Percentiles rank a stretch among this genome's conserved stretches.
These are phyloP conservation scores for Caranx ignobilis DNA, from an alignment of 2,113 vertebrate genomes.

Conservation along the genomic window DNA sequence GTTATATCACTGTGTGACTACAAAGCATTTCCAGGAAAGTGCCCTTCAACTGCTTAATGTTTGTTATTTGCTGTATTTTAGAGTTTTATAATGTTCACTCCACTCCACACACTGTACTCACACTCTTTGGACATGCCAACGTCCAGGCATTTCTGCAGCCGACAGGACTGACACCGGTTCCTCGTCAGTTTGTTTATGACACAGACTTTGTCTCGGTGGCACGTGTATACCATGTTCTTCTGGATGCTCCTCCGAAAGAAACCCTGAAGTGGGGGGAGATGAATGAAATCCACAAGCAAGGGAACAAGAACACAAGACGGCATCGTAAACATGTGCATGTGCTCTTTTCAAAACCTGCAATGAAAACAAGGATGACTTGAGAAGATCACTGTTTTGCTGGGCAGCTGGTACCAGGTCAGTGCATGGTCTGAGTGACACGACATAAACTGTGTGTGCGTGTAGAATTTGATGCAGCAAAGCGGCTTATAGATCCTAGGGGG, in stretches of 20 bases:
- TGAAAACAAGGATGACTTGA: too few species aligned
- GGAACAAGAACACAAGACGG: background rate
- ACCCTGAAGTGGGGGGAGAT: conserved; percentile 78
- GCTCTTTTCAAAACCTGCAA: too few species aligned
- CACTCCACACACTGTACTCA: conserved; percentile 80
- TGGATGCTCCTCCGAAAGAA: conserved; percentile 97
- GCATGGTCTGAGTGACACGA: too few species aligned
- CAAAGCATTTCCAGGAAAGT: background rate
- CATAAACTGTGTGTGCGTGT: background rate
- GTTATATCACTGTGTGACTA: background rate
- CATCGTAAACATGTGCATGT: background rate
- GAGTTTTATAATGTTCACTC: background rate
- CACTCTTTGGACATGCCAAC: conserved; percentile 98
- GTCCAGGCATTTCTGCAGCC: conserved; percentile 96
- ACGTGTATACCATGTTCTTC: conserved; percentile 98
- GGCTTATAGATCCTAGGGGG: conserved; percentile 60
- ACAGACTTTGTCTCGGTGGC: conserved; percentile 95
- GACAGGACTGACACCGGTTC: conserved; percentile 96
- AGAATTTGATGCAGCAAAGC: conserved; percentile 67
- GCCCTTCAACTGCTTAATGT: background rate
- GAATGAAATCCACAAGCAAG: background rate
- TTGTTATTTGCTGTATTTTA: background rate
- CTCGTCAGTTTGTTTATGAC: conserved; percentile 97
- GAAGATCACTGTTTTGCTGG: background rate
- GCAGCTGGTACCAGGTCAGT: background rate